Evolutionary conservation across 2,797 vertebrate genomes (phyloP), one percentile per base, ranked within the genome.

Genomic region (Morelia viridis): DNA sequence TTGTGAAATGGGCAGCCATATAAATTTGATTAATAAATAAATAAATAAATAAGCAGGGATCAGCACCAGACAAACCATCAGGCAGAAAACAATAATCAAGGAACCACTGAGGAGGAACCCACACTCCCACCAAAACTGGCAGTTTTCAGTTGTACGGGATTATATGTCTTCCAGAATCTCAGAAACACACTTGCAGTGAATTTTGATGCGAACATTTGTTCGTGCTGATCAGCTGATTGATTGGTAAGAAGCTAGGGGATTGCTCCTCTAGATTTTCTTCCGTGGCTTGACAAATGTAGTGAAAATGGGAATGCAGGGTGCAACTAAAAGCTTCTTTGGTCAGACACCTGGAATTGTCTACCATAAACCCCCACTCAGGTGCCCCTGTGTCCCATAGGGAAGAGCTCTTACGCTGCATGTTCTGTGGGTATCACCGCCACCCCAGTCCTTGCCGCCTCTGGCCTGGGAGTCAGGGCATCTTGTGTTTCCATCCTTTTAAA

Each of bases 401-500:
- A 9, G 15, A 11, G 17, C 22, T 26, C 50, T 60, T 35, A 53
- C 87, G 56, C 5, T 76, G 41, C 3, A 26, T n/a, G 64, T 46
- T 71, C 68, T 80, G 11, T 83, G 68, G 89, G 50, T 83, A 56
- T 31, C 31, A 57, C 31, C 53, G 22, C 65, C 4, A 60, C 31
- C 15, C 50, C 11, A 71, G 15, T 85, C 35, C 68, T 83, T 58
- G 31, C 60, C 90, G 68, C 68, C 60, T 56, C 68, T 90, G 89
- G 85, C 60, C 88, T 92, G 92, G 80, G 92, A 89, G 64, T 35
- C 60, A 19, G 93, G 88, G 83, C 85, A 84, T 93, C 92, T 95
- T 92, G 84, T 89, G 86, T 95, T 95, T 94, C 94, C 62, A 86
- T 68, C 91, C 83, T 65, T 88, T 92, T 71, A 84, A 95, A 94